phyloP scores from a whole-genome alignment of 2,113 vertebrate genomes.

The Ellobius talpinus region DNA sequence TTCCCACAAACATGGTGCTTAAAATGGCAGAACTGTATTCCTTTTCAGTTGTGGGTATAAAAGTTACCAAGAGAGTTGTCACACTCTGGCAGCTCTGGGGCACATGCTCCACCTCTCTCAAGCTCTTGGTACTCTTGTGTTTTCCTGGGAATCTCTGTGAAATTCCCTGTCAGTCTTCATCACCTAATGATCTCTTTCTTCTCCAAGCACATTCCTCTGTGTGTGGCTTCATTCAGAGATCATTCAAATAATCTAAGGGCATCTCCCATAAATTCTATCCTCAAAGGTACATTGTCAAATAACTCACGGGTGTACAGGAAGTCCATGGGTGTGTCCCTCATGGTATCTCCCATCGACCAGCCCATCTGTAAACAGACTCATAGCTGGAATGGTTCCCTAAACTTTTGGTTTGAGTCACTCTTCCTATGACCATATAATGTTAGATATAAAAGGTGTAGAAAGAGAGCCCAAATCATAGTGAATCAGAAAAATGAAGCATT shows the following conservation, averaged over 20 bases:
- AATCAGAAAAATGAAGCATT: conserved; percentile 15
- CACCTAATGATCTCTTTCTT: neutral
- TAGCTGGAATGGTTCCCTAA: neutral
- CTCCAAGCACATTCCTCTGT: neutral
- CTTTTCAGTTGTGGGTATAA: neutral
- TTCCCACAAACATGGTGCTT: neutral
- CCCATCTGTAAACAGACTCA: neutral
- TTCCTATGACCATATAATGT: neutral
- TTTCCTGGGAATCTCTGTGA: neutral
- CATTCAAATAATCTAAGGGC: neutral
- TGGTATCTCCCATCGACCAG: neutral
- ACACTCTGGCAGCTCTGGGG: neutral
- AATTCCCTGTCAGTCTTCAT: neutral
- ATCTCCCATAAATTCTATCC: neutral
- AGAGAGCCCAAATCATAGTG: neutral
- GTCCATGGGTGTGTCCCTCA: neutral
- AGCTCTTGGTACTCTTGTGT: no score
- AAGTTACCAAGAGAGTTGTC: neutral
- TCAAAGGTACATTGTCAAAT: neutral
- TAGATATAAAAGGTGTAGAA: neutral
- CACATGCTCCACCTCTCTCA: neutral
- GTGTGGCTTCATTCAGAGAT: neutral
- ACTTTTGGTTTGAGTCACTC: neutral
- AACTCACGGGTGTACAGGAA: neutral
- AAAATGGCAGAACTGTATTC: no score